phyloP scores from a whole-genome alignment of 2,888 invertebrate species.

The Pristionchus fissidentatus region DNA sequence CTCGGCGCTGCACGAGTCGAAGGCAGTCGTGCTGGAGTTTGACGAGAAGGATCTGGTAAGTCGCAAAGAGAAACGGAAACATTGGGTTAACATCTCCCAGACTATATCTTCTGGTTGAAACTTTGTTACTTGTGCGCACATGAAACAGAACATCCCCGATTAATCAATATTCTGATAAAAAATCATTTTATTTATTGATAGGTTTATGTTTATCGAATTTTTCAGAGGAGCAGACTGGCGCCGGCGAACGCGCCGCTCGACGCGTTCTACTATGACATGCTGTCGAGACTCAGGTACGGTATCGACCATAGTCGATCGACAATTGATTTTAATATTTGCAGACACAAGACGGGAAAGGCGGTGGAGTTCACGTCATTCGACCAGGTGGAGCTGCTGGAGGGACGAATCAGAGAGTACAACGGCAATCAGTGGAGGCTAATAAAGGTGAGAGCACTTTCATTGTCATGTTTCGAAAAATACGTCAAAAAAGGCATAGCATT shows the following conservation, averaged over 20 bases:
- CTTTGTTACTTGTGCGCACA: too few relatives aligned
- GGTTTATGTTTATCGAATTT: neutral
- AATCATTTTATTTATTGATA: neutral
- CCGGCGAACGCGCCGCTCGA: neutral
- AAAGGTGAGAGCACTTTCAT: neutral
- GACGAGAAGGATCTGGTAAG: neutral
- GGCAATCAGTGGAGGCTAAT: neutral
- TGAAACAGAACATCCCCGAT: too few relatives aligned
- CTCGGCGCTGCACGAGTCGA: neutral
- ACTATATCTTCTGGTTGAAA: too few relatives aligned
- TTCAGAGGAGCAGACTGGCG: neutral
- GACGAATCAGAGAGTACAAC: neutral
- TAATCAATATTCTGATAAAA: too few relatives aligned
- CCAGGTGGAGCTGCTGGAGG: neutral
- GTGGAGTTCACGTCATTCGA: slow-evolving; percentile 10
- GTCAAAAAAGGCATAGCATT: too few relatives aligned
- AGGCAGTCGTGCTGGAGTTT: neutral
- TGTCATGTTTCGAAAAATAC: neutral
- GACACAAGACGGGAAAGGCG: slow-evolving; percentile 3
- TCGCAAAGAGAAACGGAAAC: too few relatives aligned
- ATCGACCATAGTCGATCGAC: neutral
- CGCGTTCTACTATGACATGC: neutral
- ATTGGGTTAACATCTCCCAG: too few relatives aligned
- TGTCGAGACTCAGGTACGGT: neutral
- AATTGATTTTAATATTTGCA: neutral